phyloP scores from a whole-genome alignment of 92 coral and sea anemone species.

The Heteractis magnifica region DNA sequence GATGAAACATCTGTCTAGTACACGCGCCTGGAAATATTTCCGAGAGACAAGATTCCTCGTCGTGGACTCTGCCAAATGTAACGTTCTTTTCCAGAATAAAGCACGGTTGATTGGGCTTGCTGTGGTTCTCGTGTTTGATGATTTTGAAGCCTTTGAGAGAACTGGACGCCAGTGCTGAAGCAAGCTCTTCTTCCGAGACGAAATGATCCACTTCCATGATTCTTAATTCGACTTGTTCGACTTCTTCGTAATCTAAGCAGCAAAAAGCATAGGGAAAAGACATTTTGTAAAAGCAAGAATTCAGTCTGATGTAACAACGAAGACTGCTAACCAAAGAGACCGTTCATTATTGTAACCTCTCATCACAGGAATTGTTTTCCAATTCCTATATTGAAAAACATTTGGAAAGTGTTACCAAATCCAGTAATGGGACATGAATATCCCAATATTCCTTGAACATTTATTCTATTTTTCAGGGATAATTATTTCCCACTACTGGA shows the following conservation, averaged over 20 bases:
- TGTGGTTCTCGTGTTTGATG: constrained; percentile 10
- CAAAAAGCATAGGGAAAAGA: neutral
- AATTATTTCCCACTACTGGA: no score
- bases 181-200: constrained; percentile 8
- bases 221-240: constrained; percentile 13
- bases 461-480: no score
- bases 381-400: no score
- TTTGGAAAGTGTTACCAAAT: no score
- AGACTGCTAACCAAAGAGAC: no score
- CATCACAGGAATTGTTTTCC: no score
- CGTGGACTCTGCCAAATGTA: neutral
- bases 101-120: constrained; percentile 1
- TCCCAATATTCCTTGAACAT: no score
- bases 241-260: constrained; percentile 10
- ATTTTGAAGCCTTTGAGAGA: constrained; percentile 21
- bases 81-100: constrained; percentile 2
- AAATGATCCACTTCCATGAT: neutral
- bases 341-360: no score
- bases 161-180: constrained; percentile 20
- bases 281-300: neutral
- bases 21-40: constrained; percentile 10
- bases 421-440: no score
- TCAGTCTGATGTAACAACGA: no score
- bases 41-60: neutral
- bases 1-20: neutral